phyloP scores from a whole-genome alignment of 2,113 vertebrate genomes.

The Emydocephalus ijimae region DNA sequence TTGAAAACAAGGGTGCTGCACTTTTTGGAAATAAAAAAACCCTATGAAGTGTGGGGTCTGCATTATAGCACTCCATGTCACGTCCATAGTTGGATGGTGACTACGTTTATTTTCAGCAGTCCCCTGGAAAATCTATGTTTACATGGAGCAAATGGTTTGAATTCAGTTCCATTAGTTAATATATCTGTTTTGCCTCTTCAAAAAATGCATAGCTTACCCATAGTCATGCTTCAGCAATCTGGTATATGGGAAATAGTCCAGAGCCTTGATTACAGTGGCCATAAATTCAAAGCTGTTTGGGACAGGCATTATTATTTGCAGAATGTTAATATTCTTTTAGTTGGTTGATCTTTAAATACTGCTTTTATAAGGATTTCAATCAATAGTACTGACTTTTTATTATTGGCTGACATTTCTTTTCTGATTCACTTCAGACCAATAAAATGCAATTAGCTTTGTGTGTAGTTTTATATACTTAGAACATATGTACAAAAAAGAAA shows the following conservation, averaged over 20 bases:
- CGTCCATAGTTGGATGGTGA: constrained; percentile 62
- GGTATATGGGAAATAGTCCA: constrained; percentile 1
- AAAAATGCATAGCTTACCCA: constrained; percentile 46
- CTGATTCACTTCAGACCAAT: not conserved
- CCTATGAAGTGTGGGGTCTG: constrained; percentile 64
- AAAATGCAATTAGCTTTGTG: not conserved
- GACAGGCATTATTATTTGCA: not conserved
- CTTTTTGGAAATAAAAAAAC: constrained; percentile 58
- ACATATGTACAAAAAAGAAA: not conserved
- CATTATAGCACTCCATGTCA: constrained; percentile 58
- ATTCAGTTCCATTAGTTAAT: constrained; percentile 62
- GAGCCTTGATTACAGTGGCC: fast-evolving
- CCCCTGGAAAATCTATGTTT: constrained; percentile 66
- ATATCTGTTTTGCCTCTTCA: constrained; percentile 51
- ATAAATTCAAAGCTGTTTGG: not conserved
- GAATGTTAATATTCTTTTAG: not conserved
- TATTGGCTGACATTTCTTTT: not conserved
- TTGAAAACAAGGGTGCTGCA: constrained; percentile 57
- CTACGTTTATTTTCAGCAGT: constrained; percentile 66
- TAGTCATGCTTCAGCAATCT: constrained; percentile 29
- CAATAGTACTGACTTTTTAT: not conserved
- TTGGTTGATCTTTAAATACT: not conserved
- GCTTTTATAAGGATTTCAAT: not conserved
- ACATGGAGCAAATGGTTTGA: constrained; percentile 65
- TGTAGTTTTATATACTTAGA: not conserved